Conservation (phyloP, 2,797 vertebrate species). For the Eutrigla gurnardus region DNA sequence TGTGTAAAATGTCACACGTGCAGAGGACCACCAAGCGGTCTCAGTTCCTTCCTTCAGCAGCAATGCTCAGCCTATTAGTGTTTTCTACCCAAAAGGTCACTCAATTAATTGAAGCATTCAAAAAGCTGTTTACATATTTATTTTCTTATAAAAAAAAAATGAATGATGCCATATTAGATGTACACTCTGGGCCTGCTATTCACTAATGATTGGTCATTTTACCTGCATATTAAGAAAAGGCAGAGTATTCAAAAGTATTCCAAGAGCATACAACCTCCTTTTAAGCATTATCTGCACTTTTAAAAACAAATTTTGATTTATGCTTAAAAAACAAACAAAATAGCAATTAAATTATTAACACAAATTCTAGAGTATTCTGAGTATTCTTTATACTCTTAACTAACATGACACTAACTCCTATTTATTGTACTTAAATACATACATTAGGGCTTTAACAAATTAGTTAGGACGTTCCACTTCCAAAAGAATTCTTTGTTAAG, state of each 20-base stretch:
- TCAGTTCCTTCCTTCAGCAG: slow-evolving; percentile 37
- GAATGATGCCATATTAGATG: neutral
- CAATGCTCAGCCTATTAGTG: slow-evolving; percentile 31
- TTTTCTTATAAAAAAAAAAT: neutral
- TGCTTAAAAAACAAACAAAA: too few relatives aligned
- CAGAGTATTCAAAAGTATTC: neutral
- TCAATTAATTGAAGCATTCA: slow-evolving; percentile 45
- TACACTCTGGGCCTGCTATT: neutral
- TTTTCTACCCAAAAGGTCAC: slow-evolving; percentile 54
- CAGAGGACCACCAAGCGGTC: slow-evolving; percentile 32
- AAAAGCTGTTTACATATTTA: slow-evolving; percentile 1
- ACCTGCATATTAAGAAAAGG: neutral
- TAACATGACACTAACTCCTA: neutral
- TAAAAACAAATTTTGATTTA: slow-evolving; percentile 6
- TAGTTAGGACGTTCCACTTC: neutral
- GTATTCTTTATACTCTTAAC: neutral
- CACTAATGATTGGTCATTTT: neutral
- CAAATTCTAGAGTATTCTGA: neutral
- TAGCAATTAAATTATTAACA: neutral
- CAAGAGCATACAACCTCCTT: neutral
- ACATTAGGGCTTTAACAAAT: neutral
- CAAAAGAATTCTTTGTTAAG: neutral
- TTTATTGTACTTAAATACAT: neutral
- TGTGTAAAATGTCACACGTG: slow-evolving; percentile 64
- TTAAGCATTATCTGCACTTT: slow-evolving; percentile 6